Conservation (phyloP, 2,113 vertebrate species). For the Nansenia antarctica region DNA sequence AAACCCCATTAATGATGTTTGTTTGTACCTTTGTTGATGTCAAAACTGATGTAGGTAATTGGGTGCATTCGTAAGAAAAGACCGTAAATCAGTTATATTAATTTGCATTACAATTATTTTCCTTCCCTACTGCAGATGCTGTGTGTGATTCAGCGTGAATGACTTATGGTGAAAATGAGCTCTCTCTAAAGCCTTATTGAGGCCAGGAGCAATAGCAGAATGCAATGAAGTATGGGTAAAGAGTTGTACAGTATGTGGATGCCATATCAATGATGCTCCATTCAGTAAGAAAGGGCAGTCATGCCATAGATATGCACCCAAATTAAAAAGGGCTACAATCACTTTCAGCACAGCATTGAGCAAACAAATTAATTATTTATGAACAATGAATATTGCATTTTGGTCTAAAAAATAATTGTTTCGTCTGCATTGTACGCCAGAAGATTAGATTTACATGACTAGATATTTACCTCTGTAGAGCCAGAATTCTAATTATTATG, state of each 20-base stretch:
- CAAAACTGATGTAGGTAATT: constrained; percentile 53
- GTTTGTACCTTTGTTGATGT: constrained; percentile 35
- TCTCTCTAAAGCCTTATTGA: constrained; percentile 28
- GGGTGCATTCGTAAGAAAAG: constrained; percentile 48
- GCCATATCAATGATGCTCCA: constrained; percentile 51
- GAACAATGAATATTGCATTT: constrained; percentile 74
- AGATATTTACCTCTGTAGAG: constrained; percentile 51
- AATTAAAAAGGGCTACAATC: constrained; percentile 59
- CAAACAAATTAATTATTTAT: constrained; percentile 75
- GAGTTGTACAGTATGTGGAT: constrained; percentile 35
- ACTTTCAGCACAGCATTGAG: constrained; percentile 62
- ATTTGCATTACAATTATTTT: constrained; percentile 51
- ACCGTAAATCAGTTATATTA: constrained; percentile 10
- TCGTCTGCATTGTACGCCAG: constrained; percentile 57
- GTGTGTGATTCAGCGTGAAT: constrained; percentile 30
- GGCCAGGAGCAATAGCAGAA: constrained; percentile 38
- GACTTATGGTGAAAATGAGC: constrained; percentile 39
- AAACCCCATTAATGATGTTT: constrained; percentile 41
- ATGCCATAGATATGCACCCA: constrained; percentile 51
- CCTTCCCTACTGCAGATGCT: constrained; percentile 41
- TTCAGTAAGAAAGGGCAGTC: constrained; percentile 42
- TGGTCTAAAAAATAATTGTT: constrained; percentile 68
- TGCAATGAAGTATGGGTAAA: constrained; percentile 55
- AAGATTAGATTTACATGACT: constrained; percentile 65
- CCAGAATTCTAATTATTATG: constrained; percentile 54